A percentile compares a stretch with the other conserved stretches of the same genome.
Evolutionary conservation across 2,888 invertebrate genomes (phyloP).

Genomic region (Leucania comma): DNA sequence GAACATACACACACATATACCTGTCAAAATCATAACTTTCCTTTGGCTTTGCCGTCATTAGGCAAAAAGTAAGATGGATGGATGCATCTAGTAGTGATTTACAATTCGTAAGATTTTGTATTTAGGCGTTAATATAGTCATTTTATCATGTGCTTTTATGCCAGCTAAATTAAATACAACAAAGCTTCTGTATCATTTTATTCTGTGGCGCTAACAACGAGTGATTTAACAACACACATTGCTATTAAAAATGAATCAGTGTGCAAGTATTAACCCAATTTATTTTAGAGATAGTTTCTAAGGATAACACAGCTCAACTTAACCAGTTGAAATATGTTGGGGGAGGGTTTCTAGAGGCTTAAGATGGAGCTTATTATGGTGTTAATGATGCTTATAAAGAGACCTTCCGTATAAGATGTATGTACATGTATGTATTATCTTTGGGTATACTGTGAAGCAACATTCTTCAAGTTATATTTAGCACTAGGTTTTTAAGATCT

Average conservation of each 20-base stretch:
- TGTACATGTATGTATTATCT: not conserved
- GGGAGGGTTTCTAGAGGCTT: not conserved
- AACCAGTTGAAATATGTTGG: slow-evolving; percentile 6
- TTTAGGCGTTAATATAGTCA: too few relatives aligned
- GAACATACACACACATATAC: too few relatives aligned
- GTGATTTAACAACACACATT: slow-evolving; percentile 53
- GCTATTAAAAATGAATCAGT: slow-evolving; percentile 62
- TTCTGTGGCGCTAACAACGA: slow-evolving; percentile 21
- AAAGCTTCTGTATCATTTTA: slow-evolving; percentile 17
- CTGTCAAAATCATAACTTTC: too few relatives aligned
- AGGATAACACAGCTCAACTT: not conserved
- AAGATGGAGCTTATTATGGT: not conserved
- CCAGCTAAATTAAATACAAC: too few relatives aligned
- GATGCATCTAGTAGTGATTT: too few relatives aligned
- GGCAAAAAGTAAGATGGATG: too few relatives aligned
- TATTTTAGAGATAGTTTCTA: slow-evolving; percentile 40
- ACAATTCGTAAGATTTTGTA: too few relatives aligned
- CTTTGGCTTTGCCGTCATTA: too few relatives aligned
- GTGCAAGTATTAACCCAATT: slow-evolving; percentile 54
- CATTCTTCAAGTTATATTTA: not conserved
- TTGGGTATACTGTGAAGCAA: not conserved
- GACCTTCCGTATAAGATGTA: not conserved
- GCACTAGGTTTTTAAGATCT: too few relatives aligned
- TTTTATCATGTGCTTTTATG: too few relatives aligned
- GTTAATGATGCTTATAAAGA: not conserved